Percentiles rank a stretch among this genome's conserved stretches.
Evolutionary conservation across 2,797 vertebrate species (phyloP).

Genomic region (Chromobotia macracanthus): DNA sequence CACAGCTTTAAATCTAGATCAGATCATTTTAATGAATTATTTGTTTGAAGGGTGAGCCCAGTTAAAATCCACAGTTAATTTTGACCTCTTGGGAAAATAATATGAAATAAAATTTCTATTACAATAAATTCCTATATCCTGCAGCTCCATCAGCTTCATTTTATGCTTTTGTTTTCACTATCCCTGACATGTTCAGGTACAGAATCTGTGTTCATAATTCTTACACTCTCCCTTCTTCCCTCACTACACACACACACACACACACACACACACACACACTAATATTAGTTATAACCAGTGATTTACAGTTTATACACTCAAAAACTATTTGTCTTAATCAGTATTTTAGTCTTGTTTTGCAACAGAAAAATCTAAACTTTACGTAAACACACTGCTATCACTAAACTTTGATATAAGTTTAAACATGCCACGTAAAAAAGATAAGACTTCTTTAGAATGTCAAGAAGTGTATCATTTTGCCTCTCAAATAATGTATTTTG

Average conservation of each 20-base stretch:
- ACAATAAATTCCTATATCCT: no score
- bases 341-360: slow-evolving; percentile 7
- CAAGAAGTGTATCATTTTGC: not conserved
- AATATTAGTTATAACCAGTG: slow-evolving; percentile 66
- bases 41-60: slow-evolving; percentile 65
- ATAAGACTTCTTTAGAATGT: not conserved
- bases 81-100: slow-evolving; percentile 52
- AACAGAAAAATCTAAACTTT: not conserved
- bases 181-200: slow-evolving; percentile 79
- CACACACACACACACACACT: slow-evolving; percentile 55
- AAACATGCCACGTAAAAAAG: not conserved
- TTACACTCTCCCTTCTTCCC: slow-evolving; percentile 54
- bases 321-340: not conserved
- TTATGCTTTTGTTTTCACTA: slow-evolving; percentile 78
- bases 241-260: slow-evolving; percentile 60
- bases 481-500: not conserved
- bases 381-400: not conserved
- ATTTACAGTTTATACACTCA: slow-evolving; percentile 20
- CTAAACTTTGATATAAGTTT: not conserved
- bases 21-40: slow-evolving; percentile 70
- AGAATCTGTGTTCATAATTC: slow-evolving; percentile 77
- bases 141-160: slow-evolving; percentile 73
- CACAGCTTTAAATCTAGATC: slow-evolving; percentile 76
- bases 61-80: no score
- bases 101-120: slow-evolving; percentile 54